Percentiles rank a stretch among this genome's conserved stretches.
phyloP scores from a whole-genome alignment of 1,140 invertebrate genomes.

The Drosophila navojoa region DNA sequence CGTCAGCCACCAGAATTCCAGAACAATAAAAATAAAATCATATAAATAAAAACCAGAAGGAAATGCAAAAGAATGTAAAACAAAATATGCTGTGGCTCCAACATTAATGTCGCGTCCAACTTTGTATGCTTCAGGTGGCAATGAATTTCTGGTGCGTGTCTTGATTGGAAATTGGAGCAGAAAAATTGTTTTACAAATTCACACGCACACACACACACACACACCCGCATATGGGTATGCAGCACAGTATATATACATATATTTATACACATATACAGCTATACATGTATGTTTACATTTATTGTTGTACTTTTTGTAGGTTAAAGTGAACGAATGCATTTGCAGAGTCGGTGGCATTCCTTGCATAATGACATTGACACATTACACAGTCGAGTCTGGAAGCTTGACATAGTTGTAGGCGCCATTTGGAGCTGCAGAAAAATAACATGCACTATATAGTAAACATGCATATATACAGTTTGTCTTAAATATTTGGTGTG shows the following conservation, averaged over 20 bases:
- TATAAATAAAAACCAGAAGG: background rate
- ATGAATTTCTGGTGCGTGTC: slow-evolving; percentile 79
- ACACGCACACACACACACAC: slow-evolving; percentile 28
- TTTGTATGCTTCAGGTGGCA: slow-evolving; percentile 73
- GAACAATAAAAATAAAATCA: background rate
- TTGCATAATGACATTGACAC: slow-evolving; percentile 78
- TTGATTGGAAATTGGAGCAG: slow-evolving; percentile 80
- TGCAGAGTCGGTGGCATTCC: slow-evolving; percentile 53
- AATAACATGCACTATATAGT: background rate
- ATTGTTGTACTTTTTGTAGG: slow-evolving; percentile 26
- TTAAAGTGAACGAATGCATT: slow-evolving; percentile 47
- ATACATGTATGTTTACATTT: slow-evolving; percentile 27
- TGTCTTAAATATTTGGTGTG: slow-evolving; percentile 38
- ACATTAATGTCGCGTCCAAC: slow-evolving; percentile 23
- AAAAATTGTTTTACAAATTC: slow-evolving; percentile 72
- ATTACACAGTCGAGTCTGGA: slow-evolving; percentile 26
- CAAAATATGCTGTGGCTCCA: slow-evolving; percentile 18
- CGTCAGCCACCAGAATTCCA: slow-evolving; percentile 3
- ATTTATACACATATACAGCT: background rate
- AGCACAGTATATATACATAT: slow-evolving; percentile 20
- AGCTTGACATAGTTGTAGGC: slow-evolving; percentile 58
- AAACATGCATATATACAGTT: background rate
- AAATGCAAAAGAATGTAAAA: background rate
- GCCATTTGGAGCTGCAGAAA: background rate
- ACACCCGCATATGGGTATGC: slow-evolving; percentile 16